Conservation (phyloP, 2,113 vertebrate genomes). For the Neopipo cinnamomea region DNA sequence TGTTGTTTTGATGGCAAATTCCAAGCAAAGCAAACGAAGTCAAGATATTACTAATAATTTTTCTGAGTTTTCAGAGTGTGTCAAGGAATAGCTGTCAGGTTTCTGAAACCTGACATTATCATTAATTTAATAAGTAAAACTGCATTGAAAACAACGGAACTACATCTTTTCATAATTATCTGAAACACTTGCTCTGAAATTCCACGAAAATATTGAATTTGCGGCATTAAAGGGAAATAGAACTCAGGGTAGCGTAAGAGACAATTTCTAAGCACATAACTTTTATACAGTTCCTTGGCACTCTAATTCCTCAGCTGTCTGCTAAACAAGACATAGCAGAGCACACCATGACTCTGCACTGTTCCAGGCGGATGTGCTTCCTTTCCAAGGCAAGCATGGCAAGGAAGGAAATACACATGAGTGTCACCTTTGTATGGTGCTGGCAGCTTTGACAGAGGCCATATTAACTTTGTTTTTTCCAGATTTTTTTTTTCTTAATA, state of each 20-base stretch:
- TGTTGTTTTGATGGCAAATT: not conserved
- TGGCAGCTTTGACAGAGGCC: not conserved
- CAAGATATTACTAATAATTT: not conserved
- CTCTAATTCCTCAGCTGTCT: not conserved
- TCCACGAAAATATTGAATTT: not conserved
- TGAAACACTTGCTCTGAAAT: not conserved
- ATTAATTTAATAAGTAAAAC: not conserved
- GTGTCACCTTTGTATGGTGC: not conserved
- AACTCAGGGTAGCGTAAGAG: not conserved
- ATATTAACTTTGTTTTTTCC: not conserved
- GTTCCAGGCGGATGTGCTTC: not conserved
- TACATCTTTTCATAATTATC: not conserved
- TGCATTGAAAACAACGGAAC: not conserved
- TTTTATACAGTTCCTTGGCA: not conserved
- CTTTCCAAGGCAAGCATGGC: not conserved
- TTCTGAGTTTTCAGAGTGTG: not conserved
- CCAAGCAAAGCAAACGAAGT: not conserved
- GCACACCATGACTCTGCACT: not conserved
- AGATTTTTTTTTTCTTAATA: not conserved
- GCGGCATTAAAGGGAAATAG: not conserved
- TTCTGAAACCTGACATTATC: not conserved
- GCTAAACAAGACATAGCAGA: not conserved
- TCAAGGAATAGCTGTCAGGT: not conserved
- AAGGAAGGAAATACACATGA: not conserved
- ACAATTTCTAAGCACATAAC: not conserved